Percentiles rank a stretch among this genome's conserved stretches.
Evolutionary conservation across 2,888 invertebrate species (phyloP).

Genomic region (Cataglyphis altisquamis): DNA sequence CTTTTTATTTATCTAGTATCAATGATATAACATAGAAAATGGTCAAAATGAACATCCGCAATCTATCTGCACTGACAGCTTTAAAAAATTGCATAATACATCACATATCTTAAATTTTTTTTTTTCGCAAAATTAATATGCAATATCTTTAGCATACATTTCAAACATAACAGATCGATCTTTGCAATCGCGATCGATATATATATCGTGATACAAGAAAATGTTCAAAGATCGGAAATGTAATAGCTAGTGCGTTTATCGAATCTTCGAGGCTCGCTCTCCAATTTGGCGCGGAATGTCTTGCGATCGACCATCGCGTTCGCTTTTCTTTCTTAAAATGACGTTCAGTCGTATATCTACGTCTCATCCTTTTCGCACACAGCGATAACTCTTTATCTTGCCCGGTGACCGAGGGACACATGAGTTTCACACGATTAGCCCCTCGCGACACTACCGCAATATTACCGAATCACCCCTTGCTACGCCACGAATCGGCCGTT

Average conservation of each 20-base stretch:
- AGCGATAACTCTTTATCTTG: conserved; percentile 12
- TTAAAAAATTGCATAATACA: not conserved
- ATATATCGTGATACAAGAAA: not conserved
- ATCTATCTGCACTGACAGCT: not conserved
- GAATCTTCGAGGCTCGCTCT: not conserved
- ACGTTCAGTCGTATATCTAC: conserved; percentile 4
- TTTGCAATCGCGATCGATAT: not conserved
- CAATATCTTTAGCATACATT: not conserved
- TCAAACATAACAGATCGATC: not conserved
- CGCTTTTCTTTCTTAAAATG: conserved; percentile 4
- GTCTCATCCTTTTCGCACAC: not conserved
- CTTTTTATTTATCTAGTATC: conserved; percentile 11
- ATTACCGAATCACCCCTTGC: not conserved
- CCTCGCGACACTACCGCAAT: not conserved
- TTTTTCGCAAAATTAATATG: not conserved
- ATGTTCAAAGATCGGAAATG: conserved; percentile 9
- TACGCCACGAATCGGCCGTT: conserved; percentile 16
- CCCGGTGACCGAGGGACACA: conserved; percentile 29
- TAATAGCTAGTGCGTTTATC: not conserved
- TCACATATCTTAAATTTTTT: not conserved
- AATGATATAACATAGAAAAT: not conserved
- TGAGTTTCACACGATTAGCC: conserved; percentile 53
- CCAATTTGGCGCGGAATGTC: not conserved
- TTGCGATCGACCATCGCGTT: not conserved
- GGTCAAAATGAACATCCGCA: not conserved